Evolutionary conservation across 2,113 vertebrate genomes (phyloP).

Genomic region (Dolichallabes microphthalmus): DNA sequence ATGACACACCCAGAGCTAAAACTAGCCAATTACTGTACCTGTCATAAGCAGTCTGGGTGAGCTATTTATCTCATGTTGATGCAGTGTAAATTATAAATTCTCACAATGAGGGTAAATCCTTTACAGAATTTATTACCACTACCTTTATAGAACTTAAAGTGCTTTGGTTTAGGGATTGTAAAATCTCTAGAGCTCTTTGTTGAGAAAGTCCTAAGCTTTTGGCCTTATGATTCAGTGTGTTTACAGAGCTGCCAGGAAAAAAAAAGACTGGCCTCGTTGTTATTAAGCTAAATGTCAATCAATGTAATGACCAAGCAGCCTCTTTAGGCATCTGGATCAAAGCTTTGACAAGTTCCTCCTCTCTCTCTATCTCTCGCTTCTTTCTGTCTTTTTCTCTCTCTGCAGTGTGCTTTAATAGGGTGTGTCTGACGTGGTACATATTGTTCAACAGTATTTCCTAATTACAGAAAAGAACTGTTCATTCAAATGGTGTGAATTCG

Average conservation of each 20-base stretch:
- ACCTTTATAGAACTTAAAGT: constrained; percentile 40
- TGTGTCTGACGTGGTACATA: constrained; percentile 40
- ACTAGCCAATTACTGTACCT: constrained; percentile 30
- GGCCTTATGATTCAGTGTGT: constrained; percentile 54
- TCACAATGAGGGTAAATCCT: constrained; percentile 29
- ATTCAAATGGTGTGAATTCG: constrained; percentile 37
- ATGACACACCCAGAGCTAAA: constrained; percentile 47
- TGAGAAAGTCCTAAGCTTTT: constrained; percentile 41
- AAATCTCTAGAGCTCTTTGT: constrained; percentile 33
- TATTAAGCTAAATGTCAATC: constrained; percentile 56
- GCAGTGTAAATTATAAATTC: constrained; percentile 31
- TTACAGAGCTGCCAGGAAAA: constrained; percentile 50
- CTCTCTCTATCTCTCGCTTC: constrained; percentile 27
- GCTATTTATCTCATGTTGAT: constrained; percentile 29
- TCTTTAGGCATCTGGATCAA: constrained; percentile 42
- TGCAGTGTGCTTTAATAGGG: constrained; percentile 46
- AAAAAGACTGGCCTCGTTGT: constrained; percentile 43
- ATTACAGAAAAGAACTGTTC: constrained; percentile 42
- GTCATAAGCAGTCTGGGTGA: constrained; percentile 23
- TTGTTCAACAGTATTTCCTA: constrained; percentile 45
- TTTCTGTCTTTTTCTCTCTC: constrained; percentile 33
- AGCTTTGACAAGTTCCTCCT: constrained; percentile 37
- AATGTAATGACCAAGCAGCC: constrained; percentile 51
- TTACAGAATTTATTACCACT: constrained; percentile 35
- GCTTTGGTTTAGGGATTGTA: constrained; percentile 42